Base-by-base conservation (phyloP, 2,797 vertebrate species). In the Odontamblyopus rebecca region DNA sequence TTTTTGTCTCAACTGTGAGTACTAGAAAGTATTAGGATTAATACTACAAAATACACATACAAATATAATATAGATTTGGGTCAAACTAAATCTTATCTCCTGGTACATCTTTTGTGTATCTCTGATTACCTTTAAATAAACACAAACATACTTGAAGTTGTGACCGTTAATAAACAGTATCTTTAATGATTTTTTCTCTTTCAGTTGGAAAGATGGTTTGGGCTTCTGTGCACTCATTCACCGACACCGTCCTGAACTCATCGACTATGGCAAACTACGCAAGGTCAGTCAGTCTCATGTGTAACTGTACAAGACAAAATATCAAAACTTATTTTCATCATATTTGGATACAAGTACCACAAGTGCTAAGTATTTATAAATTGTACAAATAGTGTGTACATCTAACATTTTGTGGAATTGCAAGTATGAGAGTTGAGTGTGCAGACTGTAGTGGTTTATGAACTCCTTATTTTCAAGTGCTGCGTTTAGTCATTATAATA, bases 171-270 rank as follows among this genome's bases (percentile, higher is more conserved):
- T 54, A n/a, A 54, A 19, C 16, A n/a, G 8, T 54, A 53, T 53
- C 2, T 54, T 12, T 38, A 38, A 48, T 48, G 44, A 2, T 15
- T 48, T 48, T 53, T 41, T 82, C 13, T 67, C 13, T 75, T 38
- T 0, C 82, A 99, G 98, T 82, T 99, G 98, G 98, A 99, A 99
- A 82, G 98, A 99, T 0, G 98, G 97, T 72, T 94, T 99, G 83
- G 97, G 97, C 70, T 99, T 99, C 94, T 99, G 97, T 59, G 98
- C 98, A 1, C 96, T 99, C 87, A 99, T 99, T 88, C 98, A 99
- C 80, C 95, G 97, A 89, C 98, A 99, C 88, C 97, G 98, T 88
- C 98, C 98, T 63, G 98, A 99, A 76, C 96, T 99, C 88, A 99
- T 99, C 0, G 98, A 99, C 90, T 99, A 99, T 0, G 97, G 95